phyloP scores from a whole-genome alignment of 2,797 vertebrate species.

The Danio kyathit region DNA sequence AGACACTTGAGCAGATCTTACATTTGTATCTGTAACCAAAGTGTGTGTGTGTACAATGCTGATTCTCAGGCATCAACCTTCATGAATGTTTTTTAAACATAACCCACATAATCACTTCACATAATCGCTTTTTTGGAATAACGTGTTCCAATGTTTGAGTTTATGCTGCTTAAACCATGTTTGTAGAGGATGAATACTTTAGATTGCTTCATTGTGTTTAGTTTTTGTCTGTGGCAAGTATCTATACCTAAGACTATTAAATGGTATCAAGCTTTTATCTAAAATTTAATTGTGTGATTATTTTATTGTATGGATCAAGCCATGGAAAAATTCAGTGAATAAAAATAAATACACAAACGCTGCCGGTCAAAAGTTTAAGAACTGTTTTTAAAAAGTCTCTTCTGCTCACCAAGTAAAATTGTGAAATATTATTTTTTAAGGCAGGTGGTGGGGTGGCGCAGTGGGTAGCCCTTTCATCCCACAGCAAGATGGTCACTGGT shows the following conservation, averaged over 20 bases:
- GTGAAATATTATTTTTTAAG: no score
- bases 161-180: slow-evolving; percentile 11
- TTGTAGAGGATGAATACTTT: no score
- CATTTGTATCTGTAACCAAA: slow-evolving; percentile 76
- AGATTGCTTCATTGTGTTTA: not conserved
- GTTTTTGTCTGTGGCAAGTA: not conserved
- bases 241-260: not conserved
- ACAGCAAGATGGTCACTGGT: no score
- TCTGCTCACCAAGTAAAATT: no score
- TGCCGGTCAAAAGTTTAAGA: no score
- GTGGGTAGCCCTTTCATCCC: no score
- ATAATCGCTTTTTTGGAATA: not conserved
- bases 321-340: no score
- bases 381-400: no score
- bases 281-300: slow-evolving; percentile 14
- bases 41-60: slow-evolving; percentile 59
- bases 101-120: slow-evolving; percentile 4
- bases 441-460: no score
- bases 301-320: slow-evolving; percentile 9
- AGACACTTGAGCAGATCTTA: slow-evolving; percentile 66
- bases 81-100: slow-evolving; percentile 70
- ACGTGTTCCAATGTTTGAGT: not conserved
- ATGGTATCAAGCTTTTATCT: slow-evolving; percentile 4
- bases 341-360: no score
- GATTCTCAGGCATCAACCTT: slow-evolving; percentile 73